These are phyloP conservation scores for Brenthis ino DNA, from an alignment of 2,888 invertebrate genomes.

Conservation along the genomic window DNA sequence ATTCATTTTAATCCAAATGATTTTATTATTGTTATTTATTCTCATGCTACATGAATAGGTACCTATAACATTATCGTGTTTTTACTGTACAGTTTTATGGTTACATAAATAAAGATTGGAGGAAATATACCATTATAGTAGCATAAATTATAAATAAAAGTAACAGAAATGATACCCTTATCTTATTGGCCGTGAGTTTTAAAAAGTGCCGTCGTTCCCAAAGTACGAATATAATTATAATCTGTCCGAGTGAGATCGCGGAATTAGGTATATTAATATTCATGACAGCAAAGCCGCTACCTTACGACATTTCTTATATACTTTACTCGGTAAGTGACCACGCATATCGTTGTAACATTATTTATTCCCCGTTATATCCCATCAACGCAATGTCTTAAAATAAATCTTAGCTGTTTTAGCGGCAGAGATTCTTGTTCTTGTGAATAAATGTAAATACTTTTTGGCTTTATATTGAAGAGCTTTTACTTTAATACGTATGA, in stretches of 20 bases:
- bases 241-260: neutral
- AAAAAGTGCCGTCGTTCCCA: neutral
- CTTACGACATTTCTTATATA: constrained; percentile 11
- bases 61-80: too few species aligned
- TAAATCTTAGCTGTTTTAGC: constrained; percentile 22
- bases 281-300: constrained; percentile 2
- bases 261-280: constrained; percentile 2
- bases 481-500: constrained; percentile 27
- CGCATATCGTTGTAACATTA: constrained; percentile 24
- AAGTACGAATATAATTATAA: neutral
- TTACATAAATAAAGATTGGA: neutral
- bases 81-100: neutral
- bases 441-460: constrained; percentile 22
- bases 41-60: too few species aligned
- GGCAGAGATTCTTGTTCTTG: constrained; percentile 21
- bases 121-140: too few species aligned
- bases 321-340: constrained; percentile 18
- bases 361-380: constrained; percentile 28
- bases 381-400: constrained; percentile 19
- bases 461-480: constrained; percentile 25
- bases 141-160: neutral
- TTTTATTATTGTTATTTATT: too few species aligned
- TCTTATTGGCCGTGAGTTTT: neutral
- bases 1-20: too few species aligned
- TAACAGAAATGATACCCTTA: neutral